Evolutionary conservation across 2,113 vertebrate genomes (phyloP), one percentile per base, ranked within the genome.

Genomic region (Pogona vitticeps): DNA sequence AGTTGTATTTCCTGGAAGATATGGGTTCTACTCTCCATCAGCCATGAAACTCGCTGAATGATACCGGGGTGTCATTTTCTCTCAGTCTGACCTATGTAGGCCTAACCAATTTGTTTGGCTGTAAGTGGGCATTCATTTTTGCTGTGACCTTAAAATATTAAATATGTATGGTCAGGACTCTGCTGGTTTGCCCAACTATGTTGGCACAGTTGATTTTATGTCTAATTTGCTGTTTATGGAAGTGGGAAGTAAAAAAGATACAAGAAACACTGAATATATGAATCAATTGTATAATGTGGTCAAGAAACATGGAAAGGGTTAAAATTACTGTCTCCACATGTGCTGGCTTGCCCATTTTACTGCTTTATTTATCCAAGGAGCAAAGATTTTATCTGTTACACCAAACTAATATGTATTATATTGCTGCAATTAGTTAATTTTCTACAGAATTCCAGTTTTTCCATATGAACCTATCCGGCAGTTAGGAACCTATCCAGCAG

Each of bases 171-270:
- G 76, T 33, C 82, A 91, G 33, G 42, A 63, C 58, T 84, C 36
- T 0, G 13, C 68, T n/a, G 78, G 23, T n/a, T 77, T 20, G 82
- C 5, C 59, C 40, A 17, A 2, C 20, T 65, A 80, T 4, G 28
- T 52, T 72, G n/a, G 26, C 46, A 52, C 46, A 52, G 46, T 52
- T 52, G 46, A 52, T 10, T 52, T 52, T 10, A 52, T 52, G 46
- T 52, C 46, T 52, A 80, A 14, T 68, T n/a, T 75, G 70, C 33
- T 76, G n/a, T 17, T 23, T 40, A 6, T 52, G 46, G 21, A 72
- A 80, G 9, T 7, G 26, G n/a, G 72, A 8, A 2, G 36, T 58
- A 40, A n/a, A 63, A 15, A 46, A 2, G 38, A 31, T 0, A 0
- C 14, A 40, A 7, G 26, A 63, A 58, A 3, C 31, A 75, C 67